Evolutionary conservation across 1,140 invertebrate genomes (phyloP).

Genomic region (Sycophaga agraensis): DNA sequence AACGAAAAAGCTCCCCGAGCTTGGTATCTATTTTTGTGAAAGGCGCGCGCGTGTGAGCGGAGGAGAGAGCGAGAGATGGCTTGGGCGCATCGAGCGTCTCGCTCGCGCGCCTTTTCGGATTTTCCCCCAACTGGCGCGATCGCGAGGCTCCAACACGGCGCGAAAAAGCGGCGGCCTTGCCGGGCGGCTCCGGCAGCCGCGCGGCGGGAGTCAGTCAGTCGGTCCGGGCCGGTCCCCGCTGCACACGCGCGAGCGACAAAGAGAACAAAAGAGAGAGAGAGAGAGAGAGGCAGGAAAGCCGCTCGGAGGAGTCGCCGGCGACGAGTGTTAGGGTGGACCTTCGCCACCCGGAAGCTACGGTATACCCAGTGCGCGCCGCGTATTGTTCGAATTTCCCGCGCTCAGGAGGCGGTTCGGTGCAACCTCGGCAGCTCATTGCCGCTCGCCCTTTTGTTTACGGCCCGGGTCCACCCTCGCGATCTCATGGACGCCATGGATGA

Average conservation of each 20-base stretch:
- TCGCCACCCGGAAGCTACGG: background rate
- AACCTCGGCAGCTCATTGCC: background rate
- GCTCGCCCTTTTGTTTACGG: no score
- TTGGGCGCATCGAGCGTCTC: background rate
- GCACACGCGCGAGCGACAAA: no score
- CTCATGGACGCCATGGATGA: slow-evolving; percentile 49
- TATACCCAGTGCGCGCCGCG: background rate
- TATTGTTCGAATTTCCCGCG: background rate
- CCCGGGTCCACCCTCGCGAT: no score
- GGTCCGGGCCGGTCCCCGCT: slow-evolving; percentile 11
- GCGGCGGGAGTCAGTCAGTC: slow-evolving; percentile 8
- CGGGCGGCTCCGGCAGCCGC: background rate
- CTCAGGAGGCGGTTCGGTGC: background rate
- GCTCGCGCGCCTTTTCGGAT: background rate
- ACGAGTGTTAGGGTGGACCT: background rate
- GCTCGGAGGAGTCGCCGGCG: no score
- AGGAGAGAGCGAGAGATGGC: background rate
- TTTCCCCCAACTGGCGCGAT: background rate
- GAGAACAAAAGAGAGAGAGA: no score
- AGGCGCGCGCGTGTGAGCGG: background rate
- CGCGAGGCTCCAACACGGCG: background rate
- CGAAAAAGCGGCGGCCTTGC: slow-evolving; percentile 1
- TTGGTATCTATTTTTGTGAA: background rate
- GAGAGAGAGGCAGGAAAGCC: background rate
- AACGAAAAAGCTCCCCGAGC: slow-evolving; percentile 1